Evolutionary conservation across 1,140 invertebrate species (phyloP).

Genomic region (Anadara kagoshimensis): DNA sequence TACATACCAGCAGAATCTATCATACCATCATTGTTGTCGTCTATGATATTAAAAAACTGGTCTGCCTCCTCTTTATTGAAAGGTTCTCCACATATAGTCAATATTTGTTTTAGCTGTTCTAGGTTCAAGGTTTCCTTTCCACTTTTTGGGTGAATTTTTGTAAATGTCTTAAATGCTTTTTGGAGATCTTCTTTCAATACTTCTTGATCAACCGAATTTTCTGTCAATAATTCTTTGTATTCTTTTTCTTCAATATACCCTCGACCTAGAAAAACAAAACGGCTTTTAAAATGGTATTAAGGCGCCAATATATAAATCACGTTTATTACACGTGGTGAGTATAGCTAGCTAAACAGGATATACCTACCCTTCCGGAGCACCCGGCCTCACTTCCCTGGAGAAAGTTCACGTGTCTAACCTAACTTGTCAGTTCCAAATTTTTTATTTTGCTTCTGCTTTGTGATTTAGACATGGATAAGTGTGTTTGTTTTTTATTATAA

Average conservation of each 20-base stretch:
- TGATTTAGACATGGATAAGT: no score
- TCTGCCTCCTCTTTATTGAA: constrained; percentile 18
- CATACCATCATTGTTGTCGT: constrained; percentile 9
- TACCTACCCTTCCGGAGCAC: no score
- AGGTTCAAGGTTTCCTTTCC: constrained; percentile 10
- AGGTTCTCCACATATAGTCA: constrained; percentile 7
- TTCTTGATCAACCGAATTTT: constrained; percentile 8
- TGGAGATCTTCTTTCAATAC: not conserved
- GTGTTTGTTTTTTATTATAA: no score
- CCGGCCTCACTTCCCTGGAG: no score
- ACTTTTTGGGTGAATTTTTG: not conserved
- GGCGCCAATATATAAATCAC: no score
- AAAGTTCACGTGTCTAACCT: no score
- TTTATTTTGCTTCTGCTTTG: no score
- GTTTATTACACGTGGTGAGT: no score
- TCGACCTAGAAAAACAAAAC: not conserved
- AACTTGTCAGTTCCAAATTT: no score
- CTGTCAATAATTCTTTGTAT: constrained; percentile 3
- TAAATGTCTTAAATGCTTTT: constrained; percentile 18
- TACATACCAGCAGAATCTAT: constrained; percentile 27
- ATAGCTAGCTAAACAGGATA: no score
- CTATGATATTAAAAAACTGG: constrained; percentile 14
- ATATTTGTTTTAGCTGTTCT: constrained; percentile 1
- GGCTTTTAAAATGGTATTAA: no score
- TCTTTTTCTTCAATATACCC: constrained; percentile 4